These are phyloP conservation scores for Dynastes tityus DNA, from an alignment of 2,888 invertebrate species.

Conservation along the genomic window DNA sequence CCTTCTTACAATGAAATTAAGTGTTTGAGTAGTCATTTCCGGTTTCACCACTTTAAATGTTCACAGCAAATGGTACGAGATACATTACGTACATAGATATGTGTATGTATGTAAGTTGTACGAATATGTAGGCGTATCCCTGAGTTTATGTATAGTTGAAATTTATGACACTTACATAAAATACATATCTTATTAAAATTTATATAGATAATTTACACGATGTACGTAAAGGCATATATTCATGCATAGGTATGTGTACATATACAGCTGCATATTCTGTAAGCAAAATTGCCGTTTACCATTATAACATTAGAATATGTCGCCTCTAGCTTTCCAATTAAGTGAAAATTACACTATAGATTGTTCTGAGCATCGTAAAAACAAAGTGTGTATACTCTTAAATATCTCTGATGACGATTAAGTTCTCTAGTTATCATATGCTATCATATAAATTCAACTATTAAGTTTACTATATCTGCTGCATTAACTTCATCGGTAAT, in stretches of 20 bases:
- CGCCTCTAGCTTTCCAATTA: conserved; percentile 38
- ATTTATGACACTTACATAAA: conserved; percentile 19
- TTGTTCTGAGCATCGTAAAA: neutral
- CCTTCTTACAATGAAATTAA: too few species aligned
- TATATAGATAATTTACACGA: conserved; percentile 15
- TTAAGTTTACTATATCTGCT: conserved; percentile 4
- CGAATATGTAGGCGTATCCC: neutral
- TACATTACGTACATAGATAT: too few species aligned
- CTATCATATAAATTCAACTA: neutral
- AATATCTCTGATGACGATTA: conserved; percentile 10
- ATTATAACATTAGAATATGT: conserved; percentile 35
- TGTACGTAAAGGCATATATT: neutral
- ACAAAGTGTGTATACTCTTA: neutral
- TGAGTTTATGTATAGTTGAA: conserved; percentile 1
- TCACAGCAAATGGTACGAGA: too few species aligned
- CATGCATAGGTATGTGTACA: neutral
- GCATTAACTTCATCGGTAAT: conserved; percentile 1
- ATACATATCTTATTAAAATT: conserved; percentile 16
- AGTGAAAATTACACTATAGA: conserved; percentile 25
- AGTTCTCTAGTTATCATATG: neutral
- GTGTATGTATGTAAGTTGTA: too few species aligned
- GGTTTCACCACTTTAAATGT: too few species aligned
- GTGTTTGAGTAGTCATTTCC: too few species aligned
- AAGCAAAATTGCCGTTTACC: conserved; percentile 6
- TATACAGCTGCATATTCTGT: neutral